phyloP scores from a whole-genome alignment of 2,888 invertebrate species.

The Dolichopus griseipennis region DNA sequence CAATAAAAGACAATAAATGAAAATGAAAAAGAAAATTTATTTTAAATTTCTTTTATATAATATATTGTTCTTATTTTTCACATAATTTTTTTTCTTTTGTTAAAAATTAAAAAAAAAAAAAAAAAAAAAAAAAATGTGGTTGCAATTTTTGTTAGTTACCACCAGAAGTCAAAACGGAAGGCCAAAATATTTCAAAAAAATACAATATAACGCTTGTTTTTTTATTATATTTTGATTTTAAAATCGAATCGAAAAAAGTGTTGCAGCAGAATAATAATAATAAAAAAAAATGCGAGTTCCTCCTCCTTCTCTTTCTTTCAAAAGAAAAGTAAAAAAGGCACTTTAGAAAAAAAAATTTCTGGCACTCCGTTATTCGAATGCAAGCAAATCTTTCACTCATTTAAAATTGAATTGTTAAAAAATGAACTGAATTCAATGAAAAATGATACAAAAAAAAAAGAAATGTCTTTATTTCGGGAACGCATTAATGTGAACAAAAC shows the following conservation, averaged over 20 bases:
- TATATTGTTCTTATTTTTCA: too few relatives aligned
- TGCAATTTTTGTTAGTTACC: neutral
- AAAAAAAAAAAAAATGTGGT: neutral
- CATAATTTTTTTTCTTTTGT: neutral
- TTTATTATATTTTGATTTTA: too few relatives aligned
- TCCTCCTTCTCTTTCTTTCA: too few relatives aligned
- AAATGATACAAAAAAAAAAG: neutral
- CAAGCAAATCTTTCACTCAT: neutral
- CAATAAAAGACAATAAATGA: neutral
- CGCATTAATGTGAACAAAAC: too few relatives aligned
- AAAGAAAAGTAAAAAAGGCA: neutral
- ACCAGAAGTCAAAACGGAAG: neutral
- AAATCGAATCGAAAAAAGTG: too few relatives aligned
- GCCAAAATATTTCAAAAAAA: constrained; percentile 1
- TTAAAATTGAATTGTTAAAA: constrained; percentile 1
- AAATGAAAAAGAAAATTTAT: neutral
- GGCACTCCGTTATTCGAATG: neutral
- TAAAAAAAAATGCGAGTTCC: too few relatives aligned
- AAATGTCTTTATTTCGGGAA: neutral
- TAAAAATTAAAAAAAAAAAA: neutral
- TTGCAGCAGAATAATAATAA: too few relatives aligned
- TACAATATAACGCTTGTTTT: neutral
- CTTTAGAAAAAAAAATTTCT: neutral
- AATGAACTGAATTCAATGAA: too few relatives aligned
- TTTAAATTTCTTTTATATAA: too few relatives aligned